Percentiles rank a stretch among this genome's conserved stretches.
These are phyloP conservation scores for Philopotamus ludificatus DNA, from an alignment of 1,140 invertebrate species.

Conservation along the genomic window DNA sequence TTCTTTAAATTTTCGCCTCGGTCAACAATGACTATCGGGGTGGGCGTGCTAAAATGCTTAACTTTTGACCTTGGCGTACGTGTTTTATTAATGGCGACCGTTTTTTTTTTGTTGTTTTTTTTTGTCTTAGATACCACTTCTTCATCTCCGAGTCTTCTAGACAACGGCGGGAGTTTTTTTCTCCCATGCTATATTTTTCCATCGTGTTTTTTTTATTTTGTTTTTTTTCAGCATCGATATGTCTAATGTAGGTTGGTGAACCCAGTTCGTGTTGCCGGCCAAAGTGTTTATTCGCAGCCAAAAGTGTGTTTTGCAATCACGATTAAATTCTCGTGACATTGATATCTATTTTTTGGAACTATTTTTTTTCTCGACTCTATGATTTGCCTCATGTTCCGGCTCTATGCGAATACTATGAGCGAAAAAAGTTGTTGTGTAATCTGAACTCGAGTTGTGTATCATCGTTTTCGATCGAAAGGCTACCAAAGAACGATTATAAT, in stretches of 20 bases:
- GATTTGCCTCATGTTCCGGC: constrained; percentile 6
- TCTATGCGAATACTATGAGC: too few relatives aligned
- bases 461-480: too few relatives aligned
- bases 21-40: background rate
- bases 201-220: constrained; percentile 13
- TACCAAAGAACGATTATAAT: too few relatives aligned
- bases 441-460: background rate
- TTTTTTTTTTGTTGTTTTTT: background rate
- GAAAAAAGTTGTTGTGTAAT: background rate
- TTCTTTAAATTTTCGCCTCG: background rate
- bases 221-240: constrained; percentile 7
- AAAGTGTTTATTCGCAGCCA: background rate
- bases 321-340: constrained; percentile 22
- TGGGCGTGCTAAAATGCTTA: constrained; percentile 8
- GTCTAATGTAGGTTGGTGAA: constrained; percentile 19
- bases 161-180: constrained; percentile 11
- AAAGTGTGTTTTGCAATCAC: constrained; percentile 4
- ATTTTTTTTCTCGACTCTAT: background rate
- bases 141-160: background rate
- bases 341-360: constrained; percentile 17
- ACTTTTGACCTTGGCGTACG: constrained; percentile 22
- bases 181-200: constrained; percentile 8
- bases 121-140: constrained; percentile 1
- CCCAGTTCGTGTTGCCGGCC: background rate
- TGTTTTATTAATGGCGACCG: constrained; percentile 10